A percentile compares a stretch with the other conserved stretches of the same genome.
Conservation (phyloP, 2,888 invertebrate genomes). For the Ectemnius cavifrons region DNA sequence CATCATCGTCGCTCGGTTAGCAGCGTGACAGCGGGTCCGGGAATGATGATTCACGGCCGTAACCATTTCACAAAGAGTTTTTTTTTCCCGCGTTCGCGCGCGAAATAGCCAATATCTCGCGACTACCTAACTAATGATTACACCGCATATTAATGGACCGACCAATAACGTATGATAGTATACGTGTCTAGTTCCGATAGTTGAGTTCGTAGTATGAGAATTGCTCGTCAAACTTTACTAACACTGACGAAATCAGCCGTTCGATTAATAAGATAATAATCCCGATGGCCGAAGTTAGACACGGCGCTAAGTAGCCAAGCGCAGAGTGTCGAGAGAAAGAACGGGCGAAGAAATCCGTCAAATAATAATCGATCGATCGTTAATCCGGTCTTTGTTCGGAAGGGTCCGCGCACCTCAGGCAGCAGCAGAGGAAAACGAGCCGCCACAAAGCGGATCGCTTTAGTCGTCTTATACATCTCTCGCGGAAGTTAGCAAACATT, state of each 20-base stretch:
- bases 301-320: constrained; percentile 13
- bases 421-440: constrained; percentile 56
- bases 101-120: constrained; percentile 51
- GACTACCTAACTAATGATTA: constrained; percentile 43
- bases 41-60: constrained; percentile 64
- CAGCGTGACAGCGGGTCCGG: constrained; percentile 61
- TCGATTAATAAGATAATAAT: not conserved
- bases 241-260: not conserved
- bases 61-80: constrained; percentile 59
- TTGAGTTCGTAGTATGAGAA: too few species aligned
- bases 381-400: constrained; percentile 68
- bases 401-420: not conserved
- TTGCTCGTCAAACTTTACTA: not conserved
- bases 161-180: not conserved
- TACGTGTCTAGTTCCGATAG: too few species aligned
- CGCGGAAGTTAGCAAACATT: constrained; percentile 73
- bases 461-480: constrained; percentile 64
- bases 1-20: constrained; percentile 66
- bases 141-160: not conserved
- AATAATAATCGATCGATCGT: constrained; percentile 67
- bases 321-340: constrained; percentile 4
- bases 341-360: constrained; percentile 57
- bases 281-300: not conserved
- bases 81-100: constrained; percentile 31
- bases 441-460: constrained; percentile 66